Evolutionary conservation across 2,797 vertebrate species (phyloP).

Genomic region (Phaenicophaeus curvirostris): DNA sequence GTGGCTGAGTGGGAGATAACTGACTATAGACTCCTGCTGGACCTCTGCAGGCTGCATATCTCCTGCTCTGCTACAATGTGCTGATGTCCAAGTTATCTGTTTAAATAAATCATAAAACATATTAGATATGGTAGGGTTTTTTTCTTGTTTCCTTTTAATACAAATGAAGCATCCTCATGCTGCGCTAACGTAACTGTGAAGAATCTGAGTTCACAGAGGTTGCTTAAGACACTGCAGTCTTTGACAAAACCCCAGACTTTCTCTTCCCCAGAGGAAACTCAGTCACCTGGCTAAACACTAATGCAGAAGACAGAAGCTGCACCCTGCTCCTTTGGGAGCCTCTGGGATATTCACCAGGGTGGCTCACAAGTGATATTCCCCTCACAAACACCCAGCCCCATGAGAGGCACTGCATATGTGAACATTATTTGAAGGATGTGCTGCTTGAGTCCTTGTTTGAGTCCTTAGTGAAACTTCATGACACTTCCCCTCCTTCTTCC

Average conservation of each 20-base stretch:
- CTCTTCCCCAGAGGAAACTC: neutral
- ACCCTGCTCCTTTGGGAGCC: neutral
- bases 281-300: neutral
- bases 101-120: neutral
- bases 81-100: conserved; percentile 90
- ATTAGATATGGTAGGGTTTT: neutral
- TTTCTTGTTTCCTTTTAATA: neutral
- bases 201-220: neutral
- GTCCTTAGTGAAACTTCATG: neutral
- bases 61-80: conserved; percentile 80
- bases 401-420: fast-evolving
- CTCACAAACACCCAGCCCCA: neutral
- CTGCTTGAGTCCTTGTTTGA: too few species aligned
- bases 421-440: neutral
- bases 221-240: neutral
- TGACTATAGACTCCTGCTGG: conserved; percentile 86
- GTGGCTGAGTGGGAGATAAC: conserved; percentile 90
- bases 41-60: conserved; percentile 84
- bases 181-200: neutral
- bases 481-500: neutral
- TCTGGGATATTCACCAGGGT: neutral
- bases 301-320: neutral
- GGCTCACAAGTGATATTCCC: neutral
- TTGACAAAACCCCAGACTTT: neutral
- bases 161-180: neutral